phyloP scores from a whole-genome alignment of 37 sponge, comb jelly and placozoan species.

The Ephydatia muelleri region DNA sequence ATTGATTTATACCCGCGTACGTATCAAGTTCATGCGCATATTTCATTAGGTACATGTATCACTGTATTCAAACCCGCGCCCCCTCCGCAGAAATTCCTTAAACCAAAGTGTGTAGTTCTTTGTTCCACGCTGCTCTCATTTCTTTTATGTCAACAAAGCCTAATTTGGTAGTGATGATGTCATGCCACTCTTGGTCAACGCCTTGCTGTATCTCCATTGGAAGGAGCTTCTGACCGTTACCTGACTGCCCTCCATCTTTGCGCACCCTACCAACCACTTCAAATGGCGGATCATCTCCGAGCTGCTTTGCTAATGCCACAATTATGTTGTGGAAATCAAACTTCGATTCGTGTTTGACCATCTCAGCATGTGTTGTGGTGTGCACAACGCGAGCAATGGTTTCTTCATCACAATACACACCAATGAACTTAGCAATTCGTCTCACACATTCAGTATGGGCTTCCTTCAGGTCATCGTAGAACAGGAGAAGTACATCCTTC shows the following conservation, averaged over 20 bases:
- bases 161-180: too few relatives aligned
- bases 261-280: conserved; percentile 9
- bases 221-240: conserved; percentile 6
- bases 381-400: conserved; percentile 7
- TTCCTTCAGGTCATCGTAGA: conserved; percentile 47
- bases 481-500: conserved; percentile 49
- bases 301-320: background rate
- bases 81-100: too few relatives aligned
- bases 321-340: background rate
- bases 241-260: conserved; percentile 18
- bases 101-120: too few relatives aligned
- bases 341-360: conserved; percentile 9
- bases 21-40: too few relatives aligned
- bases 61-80: too few relatives aligned
- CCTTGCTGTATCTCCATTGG: background rate
- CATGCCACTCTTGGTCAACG: too few relatives aligned
- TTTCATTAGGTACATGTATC: too few relatives aligned
- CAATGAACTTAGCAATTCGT: conserved; percentile 44
- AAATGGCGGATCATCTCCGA: conserved; percentile 11
- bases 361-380: conserved; percentile 28
- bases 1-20: too few relatives aligned
- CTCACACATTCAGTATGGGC: conserved; percentile 29
- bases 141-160: too few relatives aligned
- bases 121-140: too few relatives aligned
- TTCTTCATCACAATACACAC: conserved; percentile 17